phyloP scores from a whole-genome alignment of 1,140 invertebrate species.

The Drosophila sp. region DNA sequence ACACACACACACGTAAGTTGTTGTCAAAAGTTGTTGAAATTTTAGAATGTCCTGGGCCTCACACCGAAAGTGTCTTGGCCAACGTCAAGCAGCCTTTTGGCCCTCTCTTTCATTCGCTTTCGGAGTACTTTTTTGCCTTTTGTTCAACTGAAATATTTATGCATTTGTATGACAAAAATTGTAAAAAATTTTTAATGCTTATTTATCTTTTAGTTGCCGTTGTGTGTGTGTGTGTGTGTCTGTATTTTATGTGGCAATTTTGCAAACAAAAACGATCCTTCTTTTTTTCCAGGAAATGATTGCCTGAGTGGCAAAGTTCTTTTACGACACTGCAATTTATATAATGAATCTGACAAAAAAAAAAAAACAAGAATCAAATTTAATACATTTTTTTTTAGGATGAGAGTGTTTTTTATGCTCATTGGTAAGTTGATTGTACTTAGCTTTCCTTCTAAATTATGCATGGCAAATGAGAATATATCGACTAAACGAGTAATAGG shows the following conservation, averaged over 20 bases:
- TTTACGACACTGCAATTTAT: conserved; percentile 5
- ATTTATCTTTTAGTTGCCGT: conserved; percentile 40
- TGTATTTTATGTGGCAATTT: conserved; percentile 60
- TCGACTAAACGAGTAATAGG: background rate
- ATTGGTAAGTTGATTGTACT: background rate
- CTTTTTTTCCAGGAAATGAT: background rate
- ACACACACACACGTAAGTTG: no score
- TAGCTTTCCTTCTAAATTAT: no score
- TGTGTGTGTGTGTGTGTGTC: background rate
- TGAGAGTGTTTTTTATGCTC: background rate
- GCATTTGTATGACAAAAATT: conserved; percentile 68
- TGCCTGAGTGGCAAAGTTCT: background rate
- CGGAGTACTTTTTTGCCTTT: conserved; percentile 46
- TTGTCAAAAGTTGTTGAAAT: conserved; percentile 51
- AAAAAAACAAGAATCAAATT: background rate
- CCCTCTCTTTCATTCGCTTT: conserved; percentile 34
- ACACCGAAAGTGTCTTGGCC: background rate
- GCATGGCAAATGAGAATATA: background rate
- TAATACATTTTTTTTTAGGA: background rate
- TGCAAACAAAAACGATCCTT: conserved; percentile 12
- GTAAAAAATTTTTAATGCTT: conserved; percentile 37
- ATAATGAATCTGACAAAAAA: background rate
- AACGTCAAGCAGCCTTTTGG: background rate
- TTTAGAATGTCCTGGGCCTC: conserved; percentile 62
- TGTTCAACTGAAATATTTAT: conserved; percentile 72